These are phyloP conservation scores for Campoplex capitator DNA, from an alignment of 2,888 invertebrate genomes.

Conservation along the genomic window DNA sequence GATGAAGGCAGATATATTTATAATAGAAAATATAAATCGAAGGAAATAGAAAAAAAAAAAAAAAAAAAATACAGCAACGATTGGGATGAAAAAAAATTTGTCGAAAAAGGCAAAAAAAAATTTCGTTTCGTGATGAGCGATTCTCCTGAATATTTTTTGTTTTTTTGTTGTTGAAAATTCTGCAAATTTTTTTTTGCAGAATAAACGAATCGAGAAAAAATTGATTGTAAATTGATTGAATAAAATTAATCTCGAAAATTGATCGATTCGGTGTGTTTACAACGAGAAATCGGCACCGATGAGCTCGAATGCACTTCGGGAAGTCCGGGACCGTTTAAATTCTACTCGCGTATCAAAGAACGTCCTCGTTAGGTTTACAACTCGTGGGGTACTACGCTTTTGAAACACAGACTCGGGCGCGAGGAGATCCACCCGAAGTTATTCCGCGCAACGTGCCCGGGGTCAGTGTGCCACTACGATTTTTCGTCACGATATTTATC, in stretches of 20 bases:
- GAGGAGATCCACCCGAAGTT: conserved; percentile 76
- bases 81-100: too few species aligned
- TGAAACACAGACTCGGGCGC: neutral
- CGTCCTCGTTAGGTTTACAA: conserved; percentile 60
- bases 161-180: too few species aligned
- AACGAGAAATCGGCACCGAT: neutral
- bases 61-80: too few species aligned
- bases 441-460: conserved; percentile 80
- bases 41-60: too few species aligned
- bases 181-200: too few species aligned
- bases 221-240: too few species aligned
- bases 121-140: too few species aligned
- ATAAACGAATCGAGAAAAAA: too few species aligned
- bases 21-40: neutral
- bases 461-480: conserved; percentile 67
- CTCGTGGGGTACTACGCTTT: neutral
- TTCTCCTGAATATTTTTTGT: too few species aligned
- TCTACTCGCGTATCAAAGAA: conserved; percentile 50
- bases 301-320: conserved; percentile 11
- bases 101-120: too few species aligned
- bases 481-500: conserved; percentile 35
- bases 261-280: neutral
- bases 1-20: neutral
- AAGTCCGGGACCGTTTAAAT: conserved; percentile 65
- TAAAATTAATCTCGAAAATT: neutral